phyloP scores from a whole-genome alignment of 2,113 vertebrate genomes.

The Hylia prasina region DNA sequence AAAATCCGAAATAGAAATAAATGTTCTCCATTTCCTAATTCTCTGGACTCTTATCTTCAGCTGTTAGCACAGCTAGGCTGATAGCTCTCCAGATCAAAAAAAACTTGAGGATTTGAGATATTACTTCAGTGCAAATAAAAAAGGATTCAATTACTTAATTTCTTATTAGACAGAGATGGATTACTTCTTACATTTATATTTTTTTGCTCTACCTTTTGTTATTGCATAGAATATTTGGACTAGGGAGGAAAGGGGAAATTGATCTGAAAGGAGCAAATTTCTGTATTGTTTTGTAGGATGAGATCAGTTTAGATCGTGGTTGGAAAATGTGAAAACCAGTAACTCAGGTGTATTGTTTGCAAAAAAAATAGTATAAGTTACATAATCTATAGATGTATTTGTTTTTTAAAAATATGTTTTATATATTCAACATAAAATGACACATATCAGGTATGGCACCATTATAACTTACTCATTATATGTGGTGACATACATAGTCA shows the following conservation, averaged over 20 bases:
- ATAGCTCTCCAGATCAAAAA: background rate
- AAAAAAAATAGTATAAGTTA: background rate
- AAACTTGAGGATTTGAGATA: background rate
- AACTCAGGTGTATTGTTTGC: background rate
- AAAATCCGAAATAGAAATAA: background rate
- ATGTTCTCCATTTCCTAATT: background rate
- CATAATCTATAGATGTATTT: background rate
- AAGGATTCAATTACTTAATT: background rate
- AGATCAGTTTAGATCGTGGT: background rate
- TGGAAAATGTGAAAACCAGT: background rate
- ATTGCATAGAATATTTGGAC: background rate
- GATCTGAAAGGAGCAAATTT: background rate
- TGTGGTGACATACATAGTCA: background rate
- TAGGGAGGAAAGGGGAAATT: background rate
- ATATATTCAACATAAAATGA: background rate
- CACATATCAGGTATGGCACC: accelerated
- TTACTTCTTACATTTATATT: background rate
- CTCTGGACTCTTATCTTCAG: background rate
- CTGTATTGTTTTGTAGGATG: background rate
- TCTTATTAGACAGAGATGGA: background rate
- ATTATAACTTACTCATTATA: background rate
- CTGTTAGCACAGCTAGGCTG: background rate
- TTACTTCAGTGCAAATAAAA: background rate
- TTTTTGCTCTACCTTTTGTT: no score
- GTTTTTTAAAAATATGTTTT: background rate